phyloP scores from a whole-genome alignment of 1,140 invertebrate species.

The Lepidurus packardi region DNA sequence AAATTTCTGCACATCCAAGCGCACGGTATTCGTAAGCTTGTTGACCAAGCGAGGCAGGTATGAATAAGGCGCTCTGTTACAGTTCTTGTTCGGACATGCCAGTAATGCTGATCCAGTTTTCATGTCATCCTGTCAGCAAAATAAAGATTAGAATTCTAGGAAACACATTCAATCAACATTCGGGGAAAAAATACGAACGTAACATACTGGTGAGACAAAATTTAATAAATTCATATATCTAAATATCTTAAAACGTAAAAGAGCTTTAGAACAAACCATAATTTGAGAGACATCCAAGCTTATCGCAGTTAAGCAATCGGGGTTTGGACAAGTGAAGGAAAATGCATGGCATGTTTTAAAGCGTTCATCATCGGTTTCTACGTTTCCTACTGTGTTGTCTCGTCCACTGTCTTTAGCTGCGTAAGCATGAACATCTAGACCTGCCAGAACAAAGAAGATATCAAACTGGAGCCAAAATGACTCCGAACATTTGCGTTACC shows the following conservation, averaged over 20 bases:
- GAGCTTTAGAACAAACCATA: constrained; percentile 37
- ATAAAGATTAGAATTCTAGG: constrained; percentile 37
- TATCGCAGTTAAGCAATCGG: constrained; percentile 46
- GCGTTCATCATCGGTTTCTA: constrained; percentile 59
- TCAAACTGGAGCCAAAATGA: too few relatives aligned
- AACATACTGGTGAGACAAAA: constrained; percentile 47
- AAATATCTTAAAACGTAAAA: constrained; percentile 33
- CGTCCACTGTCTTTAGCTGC: constrained; percentile 48
- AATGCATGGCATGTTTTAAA: constrained; percentile 65
- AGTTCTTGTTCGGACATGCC: constrained; percentile 61
- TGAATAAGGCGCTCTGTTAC: constrained; percentile 45
- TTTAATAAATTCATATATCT: constrained; percentile 15
- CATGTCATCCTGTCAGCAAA: constrained; percentile 43
- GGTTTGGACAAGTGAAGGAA: constrained; percentile 46
- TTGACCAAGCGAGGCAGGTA: constrained; percentile 48
- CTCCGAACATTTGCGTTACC: constrained; percentile 48
- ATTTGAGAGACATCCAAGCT: constrained; percentile 45
- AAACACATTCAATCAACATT: constrained; percentile 48
- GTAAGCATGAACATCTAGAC: constrained; percentile 51
- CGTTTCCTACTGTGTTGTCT: constrained; percentile 49
- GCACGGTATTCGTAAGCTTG: constrained; percentile 59
- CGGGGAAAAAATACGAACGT: constrained; percentile 54
- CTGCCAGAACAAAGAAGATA: constrained; percentile 37
- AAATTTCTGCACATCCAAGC: constrained; percentile 62
- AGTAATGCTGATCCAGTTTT: constrained; percentile 52